Evolutionary conservation across 2,888 invertebrate genomes (phyloP).

Genomic region (Dasypogon diadema): DNA sequence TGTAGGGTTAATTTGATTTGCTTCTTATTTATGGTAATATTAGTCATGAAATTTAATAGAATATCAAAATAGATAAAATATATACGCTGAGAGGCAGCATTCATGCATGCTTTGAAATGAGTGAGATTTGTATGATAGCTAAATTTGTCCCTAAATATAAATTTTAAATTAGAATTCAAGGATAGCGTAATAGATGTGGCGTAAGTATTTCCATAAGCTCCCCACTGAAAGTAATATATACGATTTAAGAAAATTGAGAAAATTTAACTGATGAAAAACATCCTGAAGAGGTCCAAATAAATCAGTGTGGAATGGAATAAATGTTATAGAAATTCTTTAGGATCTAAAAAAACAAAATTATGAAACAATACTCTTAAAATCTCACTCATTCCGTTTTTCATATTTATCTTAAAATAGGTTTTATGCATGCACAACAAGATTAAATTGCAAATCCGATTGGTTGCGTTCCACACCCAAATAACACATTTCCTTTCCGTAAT

Average conservation of each 20-base stretch:
- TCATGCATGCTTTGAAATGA: constrained; percentile 17
- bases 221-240: too few relatives aligned
- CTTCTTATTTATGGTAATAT: constrained; percentile 37
- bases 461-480: neutral
- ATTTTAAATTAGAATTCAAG: neutral
- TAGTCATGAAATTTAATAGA: constrained; percentile 8
- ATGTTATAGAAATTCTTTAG: too few relatives aligned
- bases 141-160: neutral
- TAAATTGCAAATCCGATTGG: constrained; percentile 1
- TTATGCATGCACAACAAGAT: constrained; percentile 17
- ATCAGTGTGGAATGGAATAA: too few relatives aligned
- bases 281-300: too few relatives aligned
- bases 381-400: constrained; percentile 2
- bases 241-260: too few relatives aligned
- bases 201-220: too few relatives aligned
- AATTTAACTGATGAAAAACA: too few relatives aligned
- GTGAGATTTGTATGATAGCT: constrained; percentile 1
- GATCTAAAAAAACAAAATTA: too few relatives aligned
- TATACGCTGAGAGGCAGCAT: neutral
- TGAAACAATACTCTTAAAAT: neutral
- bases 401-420: too few relatives aligned
- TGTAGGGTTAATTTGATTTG: constrained; percentile 45
- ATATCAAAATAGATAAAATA: neutral
- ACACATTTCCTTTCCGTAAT: too few relatives aligned
- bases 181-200: too few relatives aligned